Evolutionary conservation across 1,140 invertebrate genomes (phyloP), one percentile per base, ranked within the genome.

Genomic region (Melanaphis sacchari): DNA sequence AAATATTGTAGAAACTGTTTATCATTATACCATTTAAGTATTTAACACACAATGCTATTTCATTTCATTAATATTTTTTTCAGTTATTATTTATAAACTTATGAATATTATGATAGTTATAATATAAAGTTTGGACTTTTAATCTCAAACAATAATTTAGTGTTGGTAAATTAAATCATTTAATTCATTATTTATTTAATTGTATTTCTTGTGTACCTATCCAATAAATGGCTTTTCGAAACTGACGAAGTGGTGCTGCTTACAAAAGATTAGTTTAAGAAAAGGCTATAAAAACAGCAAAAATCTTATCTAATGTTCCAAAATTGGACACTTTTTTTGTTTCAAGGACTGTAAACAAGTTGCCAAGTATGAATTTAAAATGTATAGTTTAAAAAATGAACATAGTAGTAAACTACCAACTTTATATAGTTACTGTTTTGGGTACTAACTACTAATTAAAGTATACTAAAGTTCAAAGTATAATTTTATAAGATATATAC

Each of bases 141-240:
- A 46, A 46, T 46, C 11, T 46, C 18, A 46, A 46, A 46, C 43
- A 46, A 46, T 46, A 46, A 15, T 46, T 46, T 46, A 46, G 0
- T 46, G 43, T 46, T 15, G 43, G 43, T 46, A 46, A 46, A 46
- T 46, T 9, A 46, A 46, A 46, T 46, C 43, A 46, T 46, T 46
- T 76, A 76, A 76, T 76, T 76, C 66, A 76, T 76, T 76, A 36
- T 76, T 76, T 36, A 76, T 76, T 76, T 18, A 76, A 76, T 76
- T 76, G 9, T 76, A 76, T 76, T 76, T 76, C 66, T 76, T 76
- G 66, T 76, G 66, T 76, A 76, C 66, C n/a, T 76, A 76, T 76
- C 66, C 66, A 76, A 76, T 76, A 76, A 76, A 76, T 76, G 66
- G n/a, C 66, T 76, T 76, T 76, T 76, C 66, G 66, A 76, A 76